Evolutionary conservation across 2,113 vertebrate genomes (phyloP).

Genomic region (Lota lota): DNA sequence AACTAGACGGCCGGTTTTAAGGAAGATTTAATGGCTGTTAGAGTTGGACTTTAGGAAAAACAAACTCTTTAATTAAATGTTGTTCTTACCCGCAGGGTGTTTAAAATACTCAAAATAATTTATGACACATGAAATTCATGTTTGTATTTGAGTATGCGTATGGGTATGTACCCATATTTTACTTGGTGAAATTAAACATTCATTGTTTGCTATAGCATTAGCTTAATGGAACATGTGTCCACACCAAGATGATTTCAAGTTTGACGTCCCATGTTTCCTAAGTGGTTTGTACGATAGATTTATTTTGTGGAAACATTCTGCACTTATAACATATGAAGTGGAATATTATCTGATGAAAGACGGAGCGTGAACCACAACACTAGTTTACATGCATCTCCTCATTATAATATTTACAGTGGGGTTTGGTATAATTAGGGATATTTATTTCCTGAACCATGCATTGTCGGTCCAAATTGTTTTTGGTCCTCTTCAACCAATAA

Average conservation of each 20-base stretch:
- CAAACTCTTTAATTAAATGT: constrained; percentile 11
- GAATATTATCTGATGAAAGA: constrained; percentile 32
- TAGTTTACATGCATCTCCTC: background rate
- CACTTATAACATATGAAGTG: constrained; percentile 16
- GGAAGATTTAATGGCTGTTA: background rate
- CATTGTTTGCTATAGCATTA: background rate
- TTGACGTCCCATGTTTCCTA: constrained; percentile 9
- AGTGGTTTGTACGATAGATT: constrained; percentile 11
- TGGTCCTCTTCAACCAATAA: too few species aligned
- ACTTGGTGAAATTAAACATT: too few species aligned
- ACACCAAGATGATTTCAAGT: constrained; percentile 25
- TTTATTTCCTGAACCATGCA: too few species aligned
- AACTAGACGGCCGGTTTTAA: constrained; percentile 28
- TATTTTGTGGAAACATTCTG: constrained; percentile 16
- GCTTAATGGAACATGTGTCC: background rate
- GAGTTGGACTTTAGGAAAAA: constrained; percentile 19
- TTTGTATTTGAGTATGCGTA: constrained; percentile 11
- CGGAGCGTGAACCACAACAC: constrained; percentile 12
- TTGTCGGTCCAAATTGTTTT: too few species aligned
- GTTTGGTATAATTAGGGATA: too few species aligned
- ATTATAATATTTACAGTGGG: too few species aligned
- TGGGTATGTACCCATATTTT: background rate
- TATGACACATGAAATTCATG: background rate
- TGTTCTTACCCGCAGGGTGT: constrained; percentile 14
- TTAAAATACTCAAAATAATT: constrained; percentile 25